Evolutionary conservation across 2,113 vertebrate species (phyloP), one percentile per base, ranked within the genome.

Genomic region (Oryzias melastigma): DNA sequence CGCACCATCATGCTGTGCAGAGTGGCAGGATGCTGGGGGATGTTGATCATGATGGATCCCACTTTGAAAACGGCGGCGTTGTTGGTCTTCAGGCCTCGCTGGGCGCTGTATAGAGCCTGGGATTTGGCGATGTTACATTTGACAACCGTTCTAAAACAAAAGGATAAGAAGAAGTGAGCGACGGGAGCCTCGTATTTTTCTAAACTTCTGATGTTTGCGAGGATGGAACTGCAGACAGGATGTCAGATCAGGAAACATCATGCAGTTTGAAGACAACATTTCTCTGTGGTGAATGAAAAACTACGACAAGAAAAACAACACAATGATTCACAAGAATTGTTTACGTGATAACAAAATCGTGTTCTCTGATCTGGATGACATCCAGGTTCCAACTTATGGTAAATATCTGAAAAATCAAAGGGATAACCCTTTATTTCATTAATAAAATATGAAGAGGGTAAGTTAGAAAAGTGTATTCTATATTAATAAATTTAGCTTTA

Each of bases 1-100:
- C 97, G 95, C 64, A 99, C 97, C 97, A 99, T 99, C 97, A 99
- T 99, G 83, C 97, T 98, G 82, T 99, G 97, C 75, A 99, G 78
- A 0, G 97, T 99, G 54, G 97, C 97, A 0, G 97, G 97, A 78
- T 99, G 97, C 84, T 99, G 97, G 0, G 97, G 97, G 45, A 99
- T 99, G 89, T 99, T 98, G 87, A 98, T 98, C 83, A 96, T 94
- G 88, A 99, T 96, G 56, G 95, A 94, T 0, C 97, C 97, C 16
- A 99, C 95, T 89, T 96, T 98, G 73, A 98, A 93, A 65, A 99
- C 94, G 0, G 96, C 96, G 0, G 97, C 94, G 0, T 99, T 99
- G 85, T 97, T 98, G 48, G 97, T 97, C 74, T 93, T 96, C 81
- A 98, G 17, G 16, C 97, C 97, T 19, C 96, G 88, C 87, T 98